These are phyloP conservation scores for Eulemur macaco DNA, from an alignment of 2,113 vertebrate genomes.

Conservation along the genomic window DNA sequence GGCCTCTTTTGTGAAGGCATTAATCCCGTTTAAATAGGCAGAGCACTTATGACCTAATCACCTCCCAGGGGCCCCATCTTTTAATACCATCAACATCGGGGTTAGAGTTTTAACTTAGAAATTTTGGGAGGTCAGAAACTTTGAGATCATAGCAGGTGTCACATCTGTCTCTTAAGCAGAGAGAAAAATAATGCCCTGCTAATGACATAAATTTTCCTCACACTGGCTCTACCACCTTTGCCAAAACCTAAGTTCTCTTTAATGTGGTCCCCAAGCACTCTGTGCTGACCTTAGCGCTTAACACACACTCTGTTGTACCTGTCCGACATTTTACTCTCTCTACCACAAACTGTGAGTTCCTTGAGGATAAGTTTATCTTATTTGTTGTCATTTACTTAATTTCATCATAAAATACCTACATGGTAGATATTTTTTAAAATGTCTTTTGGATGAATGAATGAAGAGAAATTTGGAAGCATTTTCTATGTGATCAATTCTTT, in stretches of 20 bases:
- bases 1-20: neutral
- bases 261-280: neutral
- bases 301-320: neutral
- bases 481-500: neutral
- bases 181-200: neutral
- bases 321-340: too few species aligned
- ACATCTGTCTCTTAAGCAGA: neutral
- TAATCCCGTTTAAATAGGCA: neutral
- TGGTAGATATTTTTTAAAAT: neutral
- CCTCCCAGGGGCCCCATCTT: neutral
- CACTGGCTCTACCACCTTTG: neutral
- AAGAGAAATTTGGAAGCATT: neutral
- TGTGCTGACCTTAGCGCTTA: rapidly evolving
- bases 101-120: neutral
- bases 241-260: neutral
- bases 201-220: neutral
- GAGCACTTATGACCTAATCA: too few species aligned
- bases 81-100: neutral
- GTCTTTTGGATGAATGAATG: neutral
- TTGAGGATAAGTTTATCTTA: neutral
- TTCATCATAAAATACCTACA: neutral
- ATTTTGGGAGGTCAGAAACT: neutral
- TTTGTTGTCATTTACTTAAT: neutral
- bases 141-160: neutral
- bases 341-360: neutral